Conservation (phyloP, 2,113 vertebrate genomes). For the Centropus bengalensis region DNA sequence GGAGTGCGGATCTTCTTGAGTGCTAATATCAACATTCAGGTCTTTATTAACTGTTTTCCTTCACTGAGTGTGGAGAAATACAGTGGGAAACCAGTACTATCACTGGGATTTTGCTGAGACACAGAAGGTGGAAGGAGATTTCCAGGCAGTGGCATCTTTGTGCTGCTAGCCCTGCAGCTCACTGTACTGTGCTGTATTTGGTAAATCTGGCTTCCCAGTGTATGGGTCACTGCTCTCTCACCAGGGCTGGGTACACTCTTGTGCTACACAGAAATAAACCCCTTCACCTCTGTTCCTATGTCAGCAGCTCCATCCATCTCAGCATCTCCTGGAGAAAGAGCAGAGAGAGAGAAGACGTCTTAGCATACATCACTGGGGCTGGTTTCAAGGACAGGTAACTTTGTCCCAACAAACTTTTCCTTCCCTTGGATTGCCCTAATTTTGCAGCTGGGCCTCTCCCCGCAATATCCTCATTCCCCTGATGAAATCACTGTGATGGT, state of each 20-base stretch:
- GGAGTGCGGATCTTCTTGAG: neutral
- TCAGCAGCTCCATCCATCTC: neutral
- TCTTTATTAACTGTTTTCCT: neutral
- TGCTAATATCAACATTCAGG: neutral
- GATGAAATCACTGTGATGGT: neutral
- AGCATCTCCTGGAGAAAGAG: neutral
- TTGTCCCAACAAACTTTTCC: neutral
- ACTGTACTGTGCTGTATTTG: neutral
- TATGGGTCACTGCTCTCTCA: neutral
- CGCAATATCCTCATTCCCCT: neutral
- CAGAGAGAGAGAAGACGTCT: neutral
- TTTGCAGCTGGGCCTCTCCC: neutral
- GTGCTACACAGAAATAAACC: neutral
- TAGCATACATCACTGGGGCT: neutral
- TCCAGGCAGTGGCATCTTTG: neutral
- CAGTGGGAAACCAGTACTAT: neutral
- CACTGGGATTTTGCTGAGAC: neutral
- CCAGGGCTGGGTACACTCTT: neutral
- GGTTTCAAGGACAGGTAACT: neutral
- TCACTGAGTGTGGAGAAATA: neutral
- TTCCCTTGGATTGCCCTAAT: neutral
- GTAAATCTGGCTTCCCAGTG: neutral
- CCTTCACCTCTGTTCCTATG: slow-evolving; percentile 19
- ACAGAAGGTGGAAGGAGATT: neutral
- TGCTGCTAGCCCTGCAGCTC: neutral